These are phyloP conservation scores for Condylura cristata DNA, from an alignment of 2,113 vertebrate species.

Conservation along the genomic window DNA sequence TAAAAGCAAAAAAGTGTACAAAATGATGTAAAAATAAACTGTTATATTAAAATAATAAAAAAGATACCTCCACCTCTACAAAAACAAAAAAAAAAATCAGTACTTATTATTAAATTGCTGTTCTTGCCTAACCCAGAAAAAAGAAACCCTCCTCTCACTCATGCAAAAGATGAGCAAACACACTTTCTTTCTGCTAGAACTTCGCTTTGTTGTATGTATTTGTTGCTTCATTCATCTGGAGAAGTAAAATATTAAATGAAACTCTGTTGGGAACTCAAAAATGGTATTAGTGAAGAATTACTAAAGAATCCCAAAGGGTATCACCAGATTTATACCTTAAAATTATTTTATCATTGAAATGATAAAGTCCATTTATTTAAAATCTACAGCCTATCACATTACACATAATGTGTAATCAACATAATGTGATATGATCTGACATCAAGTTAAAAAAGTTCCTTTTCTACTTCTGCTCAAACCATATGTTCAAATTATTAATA, in stretches of 20 bases:
- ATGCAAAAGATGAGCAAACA: conserved; percentile 57
- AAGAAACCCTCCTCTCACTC: conserved; percentile 31
- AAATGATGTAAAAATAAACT: no score
- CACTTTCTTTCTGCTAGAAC: conserved; percentile 62
- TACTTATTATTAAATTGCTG: conserved; percentile 64
- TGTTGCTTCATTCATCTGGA: conserved; percentile 66
- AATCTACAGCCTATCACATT: conserved; percentile 76
- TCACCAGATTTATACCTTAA: conserved; percentile 54
- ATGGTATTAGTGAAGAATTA: neutral
- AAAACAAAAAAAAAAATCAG: conserved; percentile 60
- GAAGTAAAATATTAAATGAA: neutral
- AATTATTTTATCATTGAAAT: conserved; percentile 48
- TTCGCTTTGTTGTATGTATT: conserved; percentile 73
- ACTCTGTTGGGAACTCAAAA: neutral
- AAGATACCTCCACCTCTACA: conserved; percentile 1
- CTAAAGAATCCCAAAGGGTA: conserved; percentile 30
- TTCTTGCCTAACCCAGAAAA: conserved; percentile 67
- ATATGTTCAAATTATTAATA: conserved; percentile 73
- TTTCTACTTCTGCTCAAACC: conserved; percentile 74
- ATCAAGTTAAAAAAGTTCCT: conserved; percentile 56
- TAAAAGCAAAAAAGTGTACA: no score
- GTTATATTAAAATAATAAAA: no score
- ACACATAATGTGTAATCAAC: conserved; percentile 62
- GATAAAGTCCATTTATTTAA: conserved; percentile 74
- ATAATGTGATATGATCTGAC: conserved; percentile 79